These are phyloP conservation scores for Syrphus vitripennis DNA, from an alignment of 2,888 invertebrate genomes.

Conservation along the genomic window DNA sequence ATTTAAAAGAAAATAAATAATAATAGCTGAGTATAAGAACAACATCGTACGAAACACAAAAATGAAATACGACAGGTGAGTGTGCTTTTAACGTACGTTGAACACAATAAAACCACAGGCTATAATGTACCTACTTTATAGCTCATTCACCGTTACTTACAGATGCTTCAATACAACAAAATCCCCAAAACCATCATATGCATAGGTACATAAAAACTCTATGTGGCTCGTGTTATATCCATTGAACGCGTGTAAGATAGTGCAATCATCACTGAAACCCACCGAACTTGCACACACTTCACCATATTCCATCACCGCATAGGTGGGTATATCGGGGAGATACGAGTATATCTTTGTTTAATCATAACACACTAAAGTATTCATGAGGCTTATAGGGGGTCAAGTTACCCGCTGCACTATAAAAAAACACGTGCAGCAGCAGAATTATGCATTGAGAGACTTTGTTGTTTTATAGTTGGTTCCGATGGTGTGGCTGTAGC, in stretches of 20 bases:
- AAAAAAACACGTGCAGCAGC: conserved; percentile 52
- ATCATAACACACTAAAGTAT: conserved; percentile 51
- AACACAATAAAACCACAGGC: conserved; percentile 9
- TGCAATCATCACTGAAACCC: conserved; percentile 42
- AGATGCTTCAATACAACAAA: conserved; percentile 17
- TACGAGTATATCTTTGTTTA: conserved; percentile 47
- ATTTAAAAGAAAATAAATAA: conserved; percentile 10
- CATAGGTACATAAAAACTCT: not conserved
- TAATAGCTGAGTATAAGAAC: not conserved
- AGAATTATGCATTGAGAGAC: not conserved
- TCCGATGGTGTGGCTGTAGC: not conserved
- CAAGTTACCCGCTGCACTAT: conserved; percentile 39
- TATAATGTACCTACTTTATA: not conserved
- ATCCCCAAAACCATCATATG: not conserved
- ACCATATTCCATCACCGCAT: no score
- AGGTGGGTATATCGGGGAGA: conserved; percentile 14
- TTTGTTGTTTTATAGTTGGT: not conserved
- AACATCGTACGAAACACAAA: not conserved
- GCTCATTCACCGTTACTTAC: conserved; percentile 31
- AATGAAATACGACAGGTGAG: conserved; percentile 2
- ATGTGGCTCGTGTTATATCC: conserved; percentile 41
- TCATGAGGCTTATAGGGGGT: conserved; percentile 33
- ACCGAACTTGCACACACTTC: conserved; percentile 39
- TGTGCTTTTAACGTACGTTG: conserved; percentile 21
- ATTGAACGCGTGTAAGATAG: conserved; percentile 26